Percentiles rank a stretch among this genome's conserved stretches.
phyloP scores from a whole-genome alignment of 2,113 vertebrate genomes.

The Aramus guarauna region DNA sequence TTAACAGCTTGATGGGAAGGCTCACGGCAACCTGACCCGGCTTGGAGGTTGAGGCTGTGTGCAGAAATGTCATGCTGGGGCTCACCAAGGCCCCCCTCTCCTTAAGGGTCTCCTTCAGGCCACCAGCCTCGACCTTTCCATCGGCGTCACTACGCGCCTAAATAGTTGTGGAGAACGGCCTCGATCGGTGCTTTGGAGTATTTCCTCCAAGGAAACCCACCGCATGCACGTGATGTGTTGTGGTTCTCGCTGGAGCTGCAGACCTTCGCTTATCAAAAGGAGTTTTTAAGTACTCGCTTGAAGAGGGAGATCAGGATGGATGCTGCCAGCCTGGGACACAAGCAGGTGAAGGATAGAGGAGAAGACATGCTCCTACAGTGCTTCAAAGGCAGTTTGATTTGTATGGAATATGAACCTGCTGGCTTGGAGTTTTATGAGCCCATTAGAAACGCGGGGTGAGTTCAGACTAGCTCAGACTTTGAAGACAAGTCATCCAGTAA shows the following conservation, averaged over 20 bases:
- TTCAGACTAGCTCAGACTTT: not conserved
- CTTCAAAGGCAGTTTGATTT: not conserved
- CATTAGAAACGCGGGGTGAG: not conserved
- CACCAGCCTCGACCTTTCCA: not conserved
- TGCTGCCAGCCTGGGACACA: not conserved
- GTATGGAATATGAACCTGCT: not conserved
- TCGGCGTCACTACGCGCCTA: not conserved
- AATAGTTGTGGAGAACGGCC: rapidly evolving
- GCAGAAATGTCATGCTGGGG: not conserved
- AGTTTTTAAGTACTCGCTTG: not conserved
- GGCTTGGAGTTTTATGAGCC: not conserved
- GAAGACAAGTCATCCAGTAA: not conserved
- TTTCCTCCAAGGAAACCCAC: not conserved
- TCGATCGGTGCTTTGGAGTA: rapidly evolving
- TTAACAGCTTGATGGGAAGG: not conserved
- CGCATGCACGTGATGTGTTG: not conserved
- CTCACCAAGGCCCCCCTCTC: not conserved
- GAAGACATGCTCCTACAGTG: not conserved
- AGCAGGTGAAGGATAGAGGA: not conserved
- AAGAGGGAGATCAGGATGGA: not conserved
- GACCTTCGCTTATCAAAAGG: not conserved
- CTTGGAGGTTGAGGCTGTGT: not conserved
- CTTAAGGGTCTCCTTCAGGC: not conserved
- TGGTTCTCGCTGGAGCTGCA: not conserved
- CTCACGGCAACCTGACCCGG: not conserved